A percentile compares a stretch with the other conserved stretches of the same genome.
Conservation (phyloP, 2,113 vertebrate genomes). For the Hippolais icterina region DNA sequence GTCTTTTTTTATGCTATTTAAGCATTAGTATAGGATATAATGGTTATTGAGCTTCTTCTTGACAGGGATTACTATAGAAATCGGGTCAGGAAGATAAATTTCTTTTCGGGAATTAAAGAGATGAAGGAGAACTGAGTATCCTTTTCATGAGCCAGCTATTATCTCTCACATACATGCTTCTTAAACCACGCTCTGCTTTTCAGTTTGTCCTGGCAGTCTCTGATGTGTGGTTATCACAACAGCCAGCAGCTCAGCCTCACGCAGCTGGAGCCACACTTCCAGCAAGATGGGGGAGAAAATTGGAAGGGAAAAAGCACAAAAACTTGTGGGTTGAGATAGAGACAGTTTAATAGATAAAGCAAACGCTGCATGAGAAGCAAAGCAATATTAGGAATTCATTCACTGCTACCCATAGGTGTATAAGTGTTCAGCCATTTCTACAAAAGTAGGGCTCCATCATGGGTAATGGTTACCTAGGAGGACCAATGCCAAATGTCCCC, state of each 20-base stretch:
- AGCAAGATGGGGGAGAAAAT: background rate
- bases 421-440: background rate
- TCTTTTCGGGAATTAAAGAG: background rate
- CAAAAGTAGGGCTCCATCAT: background rate
- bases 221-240: background rate
- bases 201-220: background rate
- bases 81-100: background rate
- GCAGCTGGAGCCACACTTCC: background rate
- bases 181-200: background rate
- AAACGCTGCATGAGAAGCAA: background rate
- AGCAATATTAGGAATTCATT: background rate
- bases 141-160: background rate
- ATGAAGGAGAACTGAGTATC: background rate
- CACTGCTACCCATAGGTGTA: rapidly evolving
- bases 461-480: background rate
- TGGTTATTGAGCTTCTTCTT: background rate
- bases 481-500: background rate
- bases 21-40: background rate
- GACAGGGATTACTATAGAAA: background rate
- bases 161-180: background rate
- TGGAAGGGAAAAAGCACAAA: background rate
- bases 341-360: background rate
- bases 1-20: background rate
- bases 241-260: background rate
- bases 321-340: background rate